Evolutionary conservation across 2,113 vertebrate genomes (phyloP).

Genomic region (Ciconia stormi): DNA sequence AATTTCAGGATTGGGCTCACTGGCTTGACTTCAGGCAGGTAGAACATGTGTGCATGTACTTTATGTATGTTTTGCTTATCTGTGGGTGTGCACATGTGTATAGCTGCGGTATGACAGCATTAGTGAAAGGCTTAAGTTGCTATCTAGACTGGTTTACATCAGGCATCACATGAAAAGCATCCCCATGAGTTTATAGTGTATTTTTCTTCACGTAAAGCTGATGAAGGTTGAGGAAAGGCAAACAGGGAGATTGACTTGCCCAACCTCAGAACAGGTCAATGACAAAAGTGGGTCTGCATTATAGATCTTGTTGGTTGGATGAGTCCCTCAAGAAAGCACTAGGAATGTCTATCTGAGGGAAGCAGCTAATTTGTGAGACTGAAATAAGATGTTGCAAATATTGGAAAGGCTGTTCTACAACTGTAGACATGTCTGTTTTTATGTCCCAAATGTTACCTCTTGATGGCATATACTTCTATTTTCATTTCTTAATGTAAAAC

Average conservation of each 20-base stretch:
- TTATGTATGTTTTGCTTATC: not conserved
- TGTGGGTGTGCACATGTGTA: not conserved
- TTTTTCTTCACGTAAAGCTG: not conserved
- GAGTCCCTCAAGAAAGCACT: not conserved
- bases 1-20: not conserved
- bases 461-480: not conserved
- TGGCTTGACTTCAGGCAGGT: not conserved
- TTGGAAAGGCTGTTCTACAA: not conserved
- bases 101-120: not conserved
- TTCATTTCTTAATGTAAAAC: not conserved
- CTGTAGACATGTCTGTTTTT: not conserved
- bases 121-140: not conserved
- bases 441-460: not conserved
- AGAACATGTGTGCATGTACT: fast-evolving
- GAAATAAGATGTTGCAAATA: not conserved
- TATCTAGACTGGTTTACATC: not conserved
- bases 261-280: not conserved
- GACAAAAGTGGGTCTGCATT: not conserved
- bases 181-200: fast-evolving
- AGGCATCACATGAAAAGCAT: not conserved
- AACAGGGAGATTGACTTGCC: not conserved
- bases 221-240: not conserved
- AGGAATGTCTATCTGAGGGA: not conserved
- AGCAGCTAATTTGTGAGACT: not conserved
- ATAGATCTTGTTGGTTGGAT: not conserved